A percentile compares a stretch with the other conserved stretches of the same genome.
Conservation (phyloP, 2,888 invertebrate species). For the Phoenoteleia sp. region DNA sequence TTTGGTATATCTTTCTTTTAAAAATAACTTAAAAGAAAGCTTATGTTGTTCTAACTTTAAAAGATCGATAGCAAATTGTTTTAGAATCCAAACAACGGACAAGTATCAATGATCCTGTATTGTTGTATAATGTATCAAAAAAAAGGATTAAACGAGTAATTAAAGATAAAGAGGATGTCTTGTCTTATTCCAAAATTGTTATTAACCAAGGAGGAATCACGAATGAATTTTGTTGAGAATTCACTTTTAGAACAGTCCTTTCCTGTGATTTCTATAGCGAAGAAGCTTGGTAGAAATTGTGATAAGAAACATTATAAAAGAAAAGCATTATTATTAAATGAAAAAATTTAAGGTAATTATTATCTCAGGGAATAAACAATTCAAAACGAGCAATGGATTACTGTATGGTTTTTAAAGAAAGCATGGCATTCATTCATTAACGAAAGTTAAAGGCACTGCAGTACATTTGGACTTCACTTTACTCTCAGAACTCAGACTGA, state of each 20-base stretch:
- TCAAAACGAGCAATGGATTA: constrained; percentile 53
- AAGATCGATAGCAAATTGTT: too few relatives aligned
- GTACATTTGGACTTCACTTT: too few relatives aligned
- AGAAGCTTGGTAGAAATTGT: constrained; percentile 8
- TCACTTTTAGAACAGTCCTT: not conserved
- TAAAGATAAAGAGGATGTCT: constrained; percentile 11
- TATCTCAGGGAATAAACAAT: constrained; percentile 8
- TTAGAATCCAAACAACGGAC: too few relatives aligned
- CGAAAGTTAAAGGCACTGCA: too few relatives aligned
- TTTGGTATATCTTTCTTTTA: too few relatives aligned
- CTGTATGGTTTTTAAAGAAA: constrained; percentile 58
- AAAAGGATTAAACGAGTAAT: not conserved
- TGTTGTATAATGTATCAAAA: constrained; percentile 7
- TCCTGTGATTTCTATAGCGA: not conserved
- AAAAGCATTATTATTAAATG: too few relatives aligned
- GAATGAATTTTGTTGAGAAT: constrained; percentile 14
- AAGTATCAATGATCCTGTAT: too few relatives aligned
- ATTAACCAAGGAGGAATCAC: constrained; percentile 4
- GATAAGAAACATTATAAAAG: constrained; percentile 18
- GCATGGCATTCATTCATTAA: constrained; percentile 51
- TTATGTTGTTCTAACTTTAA: too few relatives aligned
- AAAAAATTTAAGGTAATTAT: not conserved
- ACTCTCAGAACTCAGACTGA: too few relatives aligned
- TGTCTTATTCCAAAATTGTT: not conserved
- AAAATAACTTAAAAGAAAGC: too few relatives aligned